Percentiles rank a stretch among this genome's conserved stretches.
Conservation (phyloP, 2,888 invertebrate genomes). For the Acanthopleura granulata region DNA sequence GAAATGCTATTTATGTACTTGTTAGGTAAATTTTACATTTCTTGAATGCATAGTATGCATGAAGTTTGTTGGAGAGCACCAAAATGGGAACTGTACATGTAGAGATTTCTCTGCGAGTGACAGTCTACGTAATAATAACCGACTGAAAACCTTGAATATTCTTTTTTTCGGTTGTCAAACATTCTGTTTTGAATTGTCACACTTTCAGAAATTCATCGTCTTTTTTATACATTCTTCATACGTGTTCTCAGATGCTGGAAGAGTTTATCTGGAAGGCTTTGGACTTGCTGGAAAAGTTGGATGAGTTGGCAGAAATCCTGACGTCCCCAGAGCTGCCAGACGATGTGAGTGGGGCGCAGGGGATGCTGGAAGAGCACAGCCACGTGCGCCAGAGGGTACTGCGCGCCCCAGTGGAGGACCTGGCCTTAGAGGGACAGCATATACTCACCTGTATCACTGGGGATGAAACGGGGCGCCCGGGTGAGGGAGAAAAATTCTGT, state of each 20-base stretch:
- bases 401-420: conserved; percentile 93
- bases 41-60: too few species aligned
- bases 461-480: conserved; percentile 45
- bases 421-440: conserved; percentile 88
- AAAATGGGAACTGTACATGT: too few species aligned
- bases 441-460: conserved; percentile 72
- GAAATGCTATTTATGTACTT: too few species aligned
- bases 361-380: conserved; percentile 92
- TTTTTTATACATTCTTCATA: background rate
- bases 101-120: too few species aligned
- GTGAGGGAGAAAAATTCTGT: conserved; percentile 21
- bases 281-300: conserved; percentile 91
- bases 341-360: conserved; percentile 91
- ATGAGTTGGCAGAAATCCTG: conserved; percentile 93
- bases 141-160: too few species aligned
- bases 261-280: conserved; percentile 97
- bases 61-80: too few species aligned
- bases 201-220: background rate
- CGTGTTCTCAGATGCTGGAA: conserved; percentile 80
- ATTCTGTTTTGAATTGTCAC: too few species aligned
- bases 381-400: conserved; percentile 90
- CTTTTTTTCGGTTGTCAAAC: too few species aligned
- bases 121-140: too few species aligned
- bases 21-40: too few species aligned
- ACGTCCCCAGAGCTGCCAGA: conserved; percentile 94